Evolutionary conservation across 2,797 vertebrate genomes (phyloP), one percentile per base, ranked within the genome.

Genomic region (Aldrovandia affinis): DNA sequence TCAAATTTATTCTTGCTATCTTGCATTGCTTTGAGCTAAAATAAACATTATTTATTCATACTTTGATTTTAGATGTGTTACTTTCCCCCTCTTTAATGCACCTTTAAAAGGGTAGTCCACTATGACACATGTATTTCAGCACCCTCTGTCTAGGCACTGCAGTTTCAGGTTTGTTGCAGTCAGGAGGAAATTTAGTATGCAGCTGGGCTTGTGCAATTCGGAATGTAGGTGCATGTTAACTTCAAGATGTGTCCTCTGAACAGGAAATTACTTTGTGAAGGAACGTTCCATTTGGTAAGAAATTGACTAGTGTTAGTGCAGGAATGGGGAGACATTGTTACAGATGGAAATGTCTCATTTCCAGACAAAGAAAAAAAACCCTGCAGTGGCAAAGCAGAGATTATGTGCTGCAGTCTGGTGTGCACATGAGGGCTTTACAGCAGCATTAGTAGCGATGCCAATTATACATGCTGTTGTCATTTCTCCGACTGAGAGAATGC

Each of bases 401-500:
- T 77, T 44, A 77, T 22, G 5, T 77, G 47, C 15, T 47, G 42
- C 42, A 77, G 73, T 47, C 47, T n/a, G n/a, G 33, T 47, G 42
- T 47, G 44, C 73, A 44, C 42, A 77, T 42, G 47, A 47, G n/a
- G 57, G 78, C 52, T 80, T 80, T 80, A 55, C 50, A 55, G 78
- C n/a, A 20, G 78, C 30, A 55, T 80, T 33, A 80, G 78, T 5
- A 80, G 52, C 9, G 50, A 80, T 33, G 30, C 33, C 18, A 36
- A 36, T 36, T 80, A 22, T 57, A 22, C 33, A 57, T 33, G 42
- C 59, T 50, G 42, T 30, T 50, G 28, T 68, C 39, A 30, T 47
- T 68, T 22, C 39, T 52, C n/a, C 47, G 39, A 50, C 44, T 82
- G 59, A 68, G 39, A 44, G 61, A 25, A 44, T 47, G 70, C 22